Base-by-base conservation (phyloP, 2,797 vertebrate species). In the Anableps anableps region DNA sequence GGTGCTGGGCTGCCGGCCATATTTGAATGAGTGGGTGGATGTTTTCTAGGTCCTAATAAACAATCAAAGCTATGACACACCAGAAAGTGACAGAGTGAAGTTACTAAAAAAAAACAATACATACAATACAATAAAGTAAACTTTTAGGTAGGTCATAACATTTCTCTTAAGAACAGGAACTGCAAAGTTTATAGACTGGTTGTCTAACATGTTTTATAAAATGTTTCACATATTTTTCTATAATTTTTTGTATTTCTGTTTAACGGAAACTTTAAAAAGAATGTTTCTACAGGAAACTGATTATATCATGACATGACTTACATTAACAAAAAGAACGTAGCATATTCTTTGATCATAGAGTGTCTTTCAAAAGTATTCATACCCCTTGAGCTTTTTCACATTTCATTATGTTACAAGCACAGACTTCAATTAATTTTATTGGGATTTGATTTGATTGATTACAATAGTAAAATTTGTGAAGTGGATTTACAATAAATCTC, bases 1-100 rank as follows among this genome's bases (percentile, higher is more conserved):
- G 47, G 38, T 19, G 6, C 60, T 64, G 47, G 43, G 36, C 72
- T 43, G 80, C 45, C 29, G 75, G 80, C 64, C 70, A 70, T 48
- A 21, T 70, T 78, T 80, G 68, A 3, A 66, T 64, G 60, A 58
- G 81, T 62, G 82, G 68, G 31, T 48, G 48, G 75, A 47, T 71
- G 45, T 45, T 75, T 74, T 47, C 38, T n/a, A n/a, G 72, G 75
- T 53, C 78, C 70, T 58, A 31, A 73, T 74, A 55, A 78, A 75
- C 48, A 78, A 75, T 50, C 53, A 50, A 76, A 58, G 51, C 45
- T 53, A 51, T 76, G 31, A 76, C 2, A 74, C 58, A 78, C 31
- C 31, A 19, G 38, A 43, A 78, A 72, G 66, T 45, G 51, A 55
- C 66, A 84, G 17, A 45, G 9, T 68, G 34, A 38, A 41, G 19